A percentile compares a stretch with the other conserved stretches of the same genome.
Evolutionary conservation across 2,113 vertebrate genomes (phyloP).

Genomic region (Chaenogobius annularis): DNA sequence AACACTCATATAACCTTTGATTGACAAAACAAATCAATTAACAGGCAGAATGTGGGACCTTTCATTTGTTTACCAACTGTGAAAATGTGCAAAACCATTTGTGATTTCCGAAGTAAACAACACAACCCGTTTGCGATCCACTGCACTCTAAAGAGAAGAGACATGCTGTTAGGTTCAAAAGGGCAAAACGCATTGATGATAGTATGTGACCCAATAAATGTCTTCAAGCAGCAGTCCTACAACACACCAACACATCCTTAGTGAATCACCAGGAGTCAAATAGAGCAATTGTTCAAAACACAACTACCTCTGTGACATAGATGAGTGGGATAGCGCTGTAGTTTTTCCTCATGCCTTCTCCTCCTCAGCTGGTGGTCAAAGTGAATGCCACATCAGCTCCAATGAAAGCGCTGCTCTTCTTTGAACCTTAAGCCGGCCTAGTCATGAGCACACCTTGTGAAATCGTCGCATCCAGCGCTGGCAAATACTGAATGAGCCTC

Average conservation of each 20-base stretch:
- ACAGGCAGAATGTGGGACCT: neutral
- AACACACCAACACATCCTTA: neutral
- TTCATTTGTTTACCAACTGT: neutral
- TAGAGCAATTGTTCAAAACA: neutral
- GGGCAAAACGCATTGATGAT: neutral
- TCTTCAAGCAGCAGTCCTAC: neutral
- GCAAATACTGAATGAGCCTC: conserved; percentile 14
- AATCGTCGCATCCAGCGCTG: conserved; percentile 59
- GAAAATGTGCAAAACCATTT: neutral
- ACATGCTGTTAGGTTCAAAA: neutral
- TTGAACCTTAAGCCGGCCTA: conserved; percentile 37
- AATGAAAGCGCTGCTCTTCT: conserved; percentile 28
- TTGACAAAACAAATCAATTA: neutral
- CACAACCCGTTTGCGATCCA: neutral
- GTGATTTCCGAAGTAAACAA: neutral
- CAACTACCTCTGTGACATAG: conserved; percentile 70
- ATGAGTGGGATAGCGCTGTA: conserved; percentile 66
- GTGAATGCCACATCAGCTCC: conserved; percentile 34
- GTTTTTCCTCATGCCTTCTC: conserved; percentile 70
- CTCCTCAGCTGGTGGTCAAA: conserved; percentile 61
- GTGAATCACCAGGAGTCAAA: neutral
- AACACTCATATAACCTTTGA: neutral
- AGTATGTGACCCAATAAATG: neutral
- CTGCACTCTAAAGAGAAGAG: neutral
- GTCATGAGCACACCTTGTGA: conserved; percentile 33